These are phyloP conservation scores for Apamea anceps DNA, from an alignment of 2,888 invertebrate species.

Conservation along the genomic window DNA sequence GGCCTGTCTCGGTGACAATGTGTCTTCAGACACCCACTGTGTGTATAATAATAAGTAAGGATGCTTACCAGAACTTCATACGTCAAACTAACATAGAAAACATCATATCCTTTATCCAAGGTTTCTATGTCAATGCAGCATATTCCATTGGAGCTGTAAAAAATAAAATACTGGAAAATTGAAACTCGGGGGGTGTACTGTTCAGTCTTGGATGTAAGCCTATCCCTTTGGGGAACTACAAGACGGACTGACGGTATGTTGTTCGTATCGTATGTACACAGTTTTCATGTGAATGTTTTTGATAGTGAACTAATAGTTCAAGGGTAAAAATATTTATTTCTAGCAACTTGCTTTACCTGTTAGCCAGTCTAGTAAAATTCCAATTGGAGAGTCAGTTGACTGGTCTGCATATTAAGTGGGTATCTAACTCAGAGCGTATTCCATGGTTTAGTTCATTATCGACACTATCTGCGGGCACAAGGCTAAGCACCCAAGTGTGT, in stretches of 20 bases:
- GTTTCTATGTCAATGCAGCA: conserved; percentile 79
- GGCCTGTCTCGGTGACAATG: no score
- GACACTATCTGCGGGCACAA: conserved; percentile 81
- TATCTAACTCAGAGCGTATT: conserved; percentile 84
- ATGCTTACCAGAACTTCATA: conserved; percentile 83
- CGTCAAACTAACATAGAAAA: conserved; percentile 82
- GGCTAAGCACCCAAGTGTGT: conserved; percentile 80
- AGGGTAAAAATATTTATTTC: not conserved
- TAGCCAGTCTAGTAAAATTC: conserved; percentile 85
- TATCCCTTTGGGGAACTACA: not conserved
- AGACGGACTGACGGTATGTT: not conserved
- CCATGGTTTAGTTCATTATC: conserved; percentile 76
- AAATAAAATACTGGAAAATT: conserved; percentile 3
- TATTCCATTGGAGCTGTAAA: conserved; percentile 85
- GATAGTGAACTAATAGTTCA: not conserved
- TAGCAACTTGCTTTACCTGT: conserved; percentile 75
- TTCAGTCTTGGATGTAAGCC: not conserved
- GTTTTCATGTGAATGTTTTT: not conserved
- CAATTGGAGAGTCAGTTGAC: conserved; percentile 77
- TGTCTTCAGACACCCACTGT: no score
- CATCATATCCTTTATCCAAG: conserved; percentile 85
- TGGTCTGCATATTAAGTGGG: conserved; percentile 79
- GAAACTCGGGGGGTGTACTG: not conserved
- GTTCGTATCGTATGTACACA: not conserved
- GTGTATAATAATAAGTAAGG: not conserved